phyloP scores from a whole-genome alignment of 2,797 vertebrate species.

The Gila robusta region DNA sequence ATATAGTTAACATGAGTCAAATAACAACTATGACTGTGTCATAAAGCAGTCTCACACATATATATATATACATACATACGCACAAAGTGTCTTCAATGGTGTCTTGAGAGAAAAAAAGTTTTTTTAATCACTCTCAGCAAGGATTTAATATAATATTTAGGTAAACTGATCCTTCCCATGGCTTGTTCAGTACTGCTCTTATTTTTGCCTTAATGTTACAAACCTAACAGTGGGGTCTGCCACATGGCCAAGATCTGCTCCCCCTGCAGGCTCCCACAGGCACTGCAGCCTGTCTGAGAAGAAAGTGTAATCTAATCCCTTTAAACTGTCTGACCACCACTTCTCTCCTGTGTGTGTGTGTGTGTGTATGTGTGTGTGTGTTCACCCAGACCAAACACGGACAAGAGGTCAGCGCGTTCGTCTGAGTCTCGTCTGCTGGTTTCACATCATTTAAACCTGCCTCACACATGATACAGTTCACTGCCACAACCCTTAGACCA shows the following conservation, averaged over 20 bases:
- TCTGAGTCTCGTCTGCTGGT: constrained; percentile 48
- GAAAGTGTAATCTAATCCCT: constrained; percentile 73
- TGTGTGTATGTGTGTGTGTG: constrained; percentile 63
- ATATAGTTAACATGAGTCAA: constrained; percentile 62
- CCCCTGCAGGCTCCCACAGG: constrained; percentile 68
- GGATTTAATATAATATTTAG: not conserved
- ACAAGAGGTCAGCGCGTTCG: constrained; percentile 71
- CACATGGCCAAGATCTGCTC: constrained; percentile 47
- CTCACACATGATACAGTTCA: constrained; percentile 28
- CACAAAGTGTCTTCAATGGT: too few relatives aligned
- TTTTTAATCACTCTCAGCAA: not conserved
- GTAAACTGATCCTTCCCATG: constrained; percentile 1
- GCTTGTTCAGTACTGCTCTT: not conserved
- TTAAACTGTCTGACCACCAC: constrained; percentile 71
- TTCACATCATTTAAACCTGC: constrained; percentile 28
- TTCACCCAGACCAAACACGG: constrained; percentile 76
- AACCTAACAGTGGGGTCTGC: not conserved
- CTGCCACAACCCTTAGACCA: not conserved
- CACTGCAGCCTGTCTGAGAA: constrained; percentile 37
- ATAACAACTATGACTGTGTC: constrained; percentile 20
- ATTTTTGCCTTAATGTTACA: not conserved
- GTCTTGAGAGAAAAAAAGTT: too few relatives aligned
- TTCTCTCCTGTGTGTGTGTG: constrained; percentile 50
- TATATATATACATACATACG: too few relatives aligned
- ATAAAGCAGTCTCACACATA: not conserved